phyloP scores from a whole-genome alignment of 2,797 vertebrate species.

The Myotis planiceps region DNA sequence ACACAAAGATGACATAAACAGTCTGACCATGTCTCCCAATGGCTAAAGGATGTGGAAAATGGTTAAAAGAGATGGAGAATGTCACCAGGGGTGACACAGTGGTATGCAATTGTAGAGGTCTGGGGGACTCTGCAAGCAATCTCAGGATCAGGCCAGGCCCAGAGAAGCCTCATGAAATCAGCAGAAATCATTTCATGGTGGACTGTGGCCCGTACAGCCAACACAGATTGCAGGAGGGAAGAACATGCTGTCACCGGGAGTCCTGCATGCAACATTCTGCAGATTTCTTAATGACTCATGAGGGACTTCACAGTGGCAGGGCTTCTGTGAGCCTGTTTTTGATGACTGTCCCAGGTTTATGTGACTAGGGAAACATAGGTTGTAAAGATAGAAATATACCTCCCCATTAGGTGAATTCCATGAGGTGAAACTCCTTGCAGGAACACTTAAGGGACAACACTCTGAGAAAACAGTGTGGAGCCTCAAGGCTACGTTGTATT shows the following conservation, averaged over 20 bases:
- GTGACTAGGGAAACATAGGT: not conserved
- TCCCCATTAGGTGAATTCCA: not conserved
- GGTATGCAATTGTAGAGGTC: not conserved
- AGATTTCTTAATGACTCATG: not conserved
- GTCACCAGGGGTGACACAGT: not conserved
- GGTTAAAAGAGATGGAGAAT: not conserved
- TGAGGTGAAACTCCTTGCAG: not conserved
- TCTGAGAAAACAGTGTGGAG: not conserved
- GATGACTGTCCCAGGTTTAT: not conserved
- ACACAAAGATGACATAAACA: not conserved
- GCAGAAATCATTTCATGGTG: not conserved
- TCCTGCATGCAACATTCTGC: not conserved
- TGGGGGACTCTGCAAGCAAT: not conserved
- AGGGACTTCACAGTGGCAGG: not conserved
- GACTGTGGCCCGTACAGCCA: not conserved
- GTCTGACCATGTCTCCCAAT: not conserved
- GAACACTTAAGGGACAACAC: not conserved
- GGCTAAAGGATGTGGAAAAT: not conserved
- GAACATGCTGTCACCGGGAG: not conserved
- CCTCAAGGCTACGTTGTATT: not conserved
- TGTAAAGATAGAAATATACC: not conserved
- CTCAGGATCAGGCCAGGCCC: not conserved
- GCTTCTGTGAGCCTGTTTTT: not conserved
- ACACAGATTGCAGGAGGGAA: not conserved
- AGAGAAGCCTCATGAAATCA: not conserved